Percentiles rank a stretch among this genome's conserved stretches.
Evolutionary conservation across 2,888 invertebrate genomes (phyloP).

Genomic region (Eupithecia vulgata): DNA sequence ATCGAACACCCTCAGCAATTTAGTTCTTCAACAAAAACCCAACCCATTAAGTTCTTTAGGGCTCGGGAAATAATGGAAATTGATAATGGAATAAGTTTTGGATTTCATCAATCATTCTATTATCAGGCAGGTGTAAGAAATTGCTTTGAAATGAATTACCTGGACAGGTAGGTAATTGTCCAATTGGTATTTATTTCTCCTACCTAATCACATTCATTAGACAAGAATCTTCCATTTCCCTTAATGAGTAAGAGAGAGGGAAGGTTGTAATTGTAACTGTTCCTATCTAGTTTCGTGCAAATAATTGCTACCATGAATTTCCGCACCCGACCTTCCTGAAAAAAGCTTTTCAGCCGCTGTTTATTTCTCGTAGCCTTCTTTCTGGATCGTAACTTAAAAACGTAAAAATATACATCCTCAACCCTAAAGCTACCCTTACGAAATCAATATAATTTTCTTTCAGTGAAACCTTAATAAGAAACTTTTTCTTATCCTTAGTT

Average conservation of each 20-base stretch:
- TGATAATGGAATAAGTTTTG: conserved; percentile 50
- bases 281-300: conserved; percentile 29
- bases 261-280: conserved; percentile 19
- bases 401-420: conserved; percentile 43
- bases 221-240: conserved; percentile 16
- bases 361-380: conserved; percentile 42
- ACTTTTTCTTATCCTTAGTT: background rate
- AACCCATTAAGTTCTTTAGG: conserved; percentile 30
- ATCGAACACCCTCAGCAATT: conserved; percentile 17
- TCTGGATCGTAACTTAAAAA: conserved; percentile 46
- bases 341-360: conserved; percentile 31
- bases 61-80: conserved; percentile 43
- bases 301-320: conserved; percentile 35
- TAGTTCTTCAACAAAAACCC: conserved; percentile 29
- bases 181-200: conserved; percentile 26
- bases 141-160: conserved; percentile 29
- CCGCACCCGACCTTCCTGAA: conserved; percentile 27
- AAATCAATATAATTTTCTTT: conserved; percentile 40
- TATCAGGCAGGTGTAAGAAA: conserved; percentile 40
- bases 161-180: conserved; percentile 13
- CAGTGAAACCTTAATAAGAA: conserved; percentile 17
- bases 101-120: conserved; percentile 43
- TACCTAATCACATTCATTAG: conserved; percentile 21
- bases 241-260: conserved; percentile 10
- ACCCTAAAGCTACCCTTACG: conserved; percentile 30